Base-by-base conservation (phyloP, 2,113 vertebrate genomes). In the Lontra canadensis region DNA sequence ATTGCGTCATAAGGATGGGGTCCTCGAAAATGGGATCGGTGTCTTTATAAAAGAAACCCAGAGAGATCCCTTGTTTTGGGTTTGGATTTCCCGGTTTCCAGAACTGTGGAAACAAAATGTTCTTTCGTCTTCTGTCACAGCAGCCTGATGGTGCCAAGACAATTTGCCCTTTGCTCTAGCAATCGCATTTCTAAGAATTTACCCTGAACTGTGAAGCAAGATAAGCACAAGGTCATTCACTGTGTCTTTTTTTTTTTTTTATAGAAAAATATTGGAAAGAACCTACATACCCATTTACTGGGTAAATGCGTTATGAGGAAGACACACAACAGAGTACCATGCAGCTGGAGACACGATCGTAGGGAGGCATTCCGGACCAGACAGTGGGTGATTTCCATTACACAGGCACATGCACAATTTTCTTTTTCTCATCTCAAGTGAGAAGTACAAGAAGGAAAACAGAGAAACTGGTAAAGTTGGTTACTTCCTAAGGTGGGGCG, bases 321-420 rank as follows among this genome's bases (percentile, higher is more conserved):
- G 26, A 20, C 76, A 39, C 3, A 7, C 4, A 3, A 1, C 0
- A 12, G 8, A 20, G 49, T 8, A 1, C 6, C 6, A 1, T 0
- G 26, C 5, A 3, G 31, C n/a, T 47, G 29, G 20, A 8, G 47
- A 82, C 55, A 14, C 6, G 21, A 29, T 20, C 1, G 0, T 0
- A 44, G 61, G 36, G 36, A 29, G 20, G 31, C 9, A 0, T 11
- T 59, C 81, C 44, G 7, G 47, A 63, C 14, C 0, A 0, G 49
- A 23, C 2, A 12, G 39, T 5, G 34, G 26, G 29, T 4, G 15
- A 17, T 52, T 39, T 36, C 82, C 59, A 25, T 1, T 4, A n/a
- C 7, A 9, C 17, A 71, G 23, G 83, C n/a, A 55, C 8, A 42
- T 1, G 61, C 0, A 18, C 55, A 2, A 36, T 23, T 1, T 31